phyloP scores from a whole-genome alignment of 2,888 invertebrate species.

The Electrophaes corylata region DNA sequence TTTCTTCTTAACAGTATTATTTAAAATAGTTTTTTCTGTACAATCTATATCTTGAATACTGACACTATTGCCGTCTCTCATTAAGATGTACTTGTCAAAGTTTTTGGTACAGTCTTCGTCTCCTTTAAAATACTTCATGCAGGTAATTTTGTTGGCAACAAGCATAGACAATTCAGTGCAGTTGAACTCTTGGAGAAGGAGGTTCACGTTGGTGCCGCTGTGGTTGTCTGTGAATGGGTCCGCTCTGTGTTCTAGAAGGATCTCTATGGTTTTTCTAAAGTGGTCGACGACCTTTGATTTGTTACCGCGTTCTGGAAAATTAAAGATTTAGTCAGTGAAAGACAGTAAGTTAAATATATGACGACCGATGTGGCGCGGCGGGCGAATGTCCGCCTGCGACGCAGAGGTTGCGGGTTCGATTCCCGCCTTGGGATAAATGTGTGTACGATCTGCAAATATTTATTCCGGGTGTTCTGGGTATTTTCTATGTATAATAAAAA shows the following conservation, averaged over 20 bases:
- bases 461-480: too few species aligned
- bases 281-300: conserved; percentile 57
- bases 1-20: background rate
- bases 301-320: conserved; percentile 61
- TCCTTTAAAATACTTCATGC: conserved; percentile 39
- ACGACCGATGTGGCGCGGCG: too few species aligned
- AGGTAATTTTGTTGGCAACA: conserved; percentile 56
- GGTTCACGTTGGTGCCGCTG: conserved; percentile 69
- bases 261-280: conserved; percentile 65
- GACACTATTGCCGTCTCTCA: conserved; percentile 49
- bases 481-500: too few species aligned
- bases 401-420: too few species aligned
- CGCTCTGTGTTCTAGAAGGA: conserved; percentile 68
- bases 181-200: conserved; percentile 69
- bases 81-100: conserved; percentile 49
- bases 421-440: too few species aligned
- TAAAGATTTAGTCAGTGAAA: too few species aligned
- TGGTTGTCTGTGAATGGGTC: conserved; percentile 73
- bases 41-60: conserved; percentile 30
- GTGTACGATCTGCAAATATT: too few species aligned
- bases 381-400: too few species aligned
- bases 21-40: background rate
- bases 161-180: conserved; percentile 57
- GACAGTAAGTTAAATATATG: too few species aligned
- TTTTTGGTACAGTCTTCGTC: conserved; percentile 21